Evolutionary conservation across 2,113 vertebrate species (phyloP).

Genomic region (Triplophysa tibetana): DNA sequence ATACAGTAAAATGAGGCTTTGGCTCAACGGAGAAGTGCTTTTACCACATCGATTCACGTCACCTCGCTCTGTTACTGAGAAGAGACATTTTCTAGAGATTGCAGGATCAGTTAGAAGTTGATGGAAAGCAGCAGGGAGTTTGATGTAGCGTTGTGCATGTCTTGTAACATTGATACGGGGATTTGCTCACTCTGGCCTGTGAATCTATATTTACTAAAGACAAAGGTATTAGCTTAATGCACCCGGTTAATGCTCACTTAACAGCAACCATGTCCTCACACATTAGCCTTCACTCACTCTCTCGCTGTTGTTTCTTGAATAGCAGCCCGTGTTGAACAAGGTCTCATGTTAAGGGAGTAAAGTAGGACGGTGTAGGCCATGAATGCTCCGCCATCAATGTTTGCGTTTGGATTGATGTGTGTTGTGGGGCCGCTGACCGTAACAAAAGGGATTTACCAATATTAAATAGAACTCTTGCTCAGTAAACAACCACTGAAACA

Average conservation of each 20-base stretch:
- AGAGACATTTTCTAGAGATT: slow-evolving; percentile 1
- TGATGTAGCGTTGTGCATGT: not conserved
- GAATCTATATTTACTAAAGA: slow-evolving; percentile 33
- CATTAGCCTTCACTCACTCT: not conserved
- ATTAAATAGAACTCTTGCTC: not conserved
- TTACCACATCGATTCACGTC: not conserved
- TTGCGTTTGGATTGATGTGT: slow-evolving; percentile 2
- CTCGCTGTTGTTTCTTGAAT: not conserved
- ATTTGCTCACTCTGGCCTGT: slow-evolving; percentile 35
- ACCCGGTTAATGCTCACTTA: slow-evolving; percentile 23
- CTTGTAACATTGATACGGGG: slow-evolving; percentile 10
- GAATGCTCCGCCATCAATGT: not conserved
- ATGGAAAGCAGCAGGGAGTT: not conserved
- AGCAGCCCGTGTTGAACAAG: slow-evolving; percentile 9
- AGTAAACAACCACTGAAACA: slow-evolving; percentile 18
- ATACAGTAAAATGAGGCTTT: not conserved
- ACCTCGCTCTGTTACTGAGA: slow-evolving; percentile 6
- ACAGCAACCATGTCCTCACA: not conserved
- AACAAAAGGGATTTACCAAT: not conserved
- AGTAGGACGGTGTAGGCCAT: not conserved
- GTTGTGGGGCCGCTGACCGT: not conserved
- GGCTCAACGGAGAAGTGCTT: not conserved
- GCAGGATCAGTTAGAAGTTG: slow-evolving; percentile 23
- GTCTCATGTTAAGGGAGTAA: not conserved
- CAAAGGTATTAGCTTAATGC: slow-evolving; percentile 35